Evolutionary conservation across 2,113 vertebrate genomes (phyloP), one percentile per base, ranked within the genome.

Genomic region (Benitochromis conjunctus): DNA sequence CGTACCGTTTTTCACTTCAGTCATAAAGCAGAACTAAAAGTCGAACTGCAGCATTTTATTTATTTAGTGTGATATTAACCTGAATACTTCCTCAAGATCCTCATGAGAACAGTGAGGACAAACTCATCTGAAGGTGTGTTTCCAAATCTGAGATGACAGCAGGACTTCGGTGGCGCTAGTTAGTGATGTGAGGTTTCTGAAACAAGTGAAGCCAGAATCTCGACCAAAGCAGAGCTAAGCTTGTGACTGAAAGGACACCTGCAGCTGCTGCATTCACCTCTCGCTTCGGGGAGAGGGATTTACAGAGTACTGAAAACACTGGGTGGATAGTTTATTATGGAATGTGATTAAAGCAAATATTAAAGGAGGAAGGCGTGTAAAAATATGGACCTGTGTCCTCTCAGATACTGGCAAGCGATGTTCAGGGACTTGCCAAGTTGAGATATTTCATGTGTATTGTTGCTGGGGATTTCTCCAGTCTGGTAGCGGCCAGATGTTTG

Each of bases 381-480:
- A 85, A 88, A 76, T 84, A 46, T 80, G 78, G 79, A 60, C 57
- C 46, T 18, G 82, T 81, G 86, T 88, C 18, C 58, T 6, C 10
- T 38, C 66, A 53, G 34, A 34, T 34, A 57, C 89, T 86, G 94
- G 92, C 94, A 88, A 92, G 83, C 81, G 88, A 94, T 95, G 88
- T 92, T 60, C 95, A 53, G 71, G 69, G 54, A 64, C 87, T 93
- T 89, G 80, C 80, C 48, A 91, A 86, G 69, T 81, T 66, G 53
- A 91, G 88, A 94, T 86, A 87, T 94, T 88, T 92, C 80, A 87
- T 83, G 48, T 34, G 84, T 51, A 84, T 91, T 92, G 91, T 95
- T 92, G 90, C 79, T 85, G 83, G 64, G 91, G 91, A 88, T 94
- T 96, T 94, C 78, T 91, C 80, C 82, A 71, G 88, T 89, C 84